Conservation (phyloP, 2,888 invertebrate species). For the Hydrotaea diabolus region DNA sequence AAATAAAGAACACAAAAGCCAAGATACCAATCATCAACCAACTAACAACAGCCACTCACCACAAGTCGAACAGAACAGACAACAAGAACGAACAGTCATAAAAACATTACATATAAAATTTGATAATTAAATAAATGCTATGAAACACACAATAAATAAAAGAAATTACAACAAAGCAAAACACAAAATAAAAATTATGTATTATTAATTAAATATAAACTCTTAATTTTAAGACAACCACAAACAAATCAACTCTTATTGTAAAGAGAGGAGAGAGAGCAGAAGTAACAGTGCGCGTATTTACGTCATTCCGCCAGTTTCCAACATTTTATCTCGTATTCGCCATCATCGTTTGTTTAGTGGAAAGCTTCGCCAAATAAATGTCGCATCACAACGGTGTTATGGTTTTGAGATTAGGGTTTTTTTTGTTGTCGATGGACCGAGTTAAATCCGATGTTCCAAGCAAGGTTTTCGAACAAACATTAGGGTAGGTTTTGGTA, state of each 20-base stretch:
- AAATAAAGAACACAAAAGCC: constrained; percentile 56
- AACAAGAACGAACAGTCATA: constrained; percentile 56
- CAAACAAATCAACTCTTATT: constrained; percentile 71
- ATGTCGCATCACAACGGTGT: too few relatives aligned
- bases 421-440: too few relatives aligned
- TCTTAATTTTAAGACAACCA: constrained; percentile 70
- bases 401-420: too few relatives aligned
- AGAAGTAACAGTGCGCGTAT: constrained; percentile 13
- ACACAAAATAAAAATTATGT: constrained; percentile 47
- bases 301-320: background rate
- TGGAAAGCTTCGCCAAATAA: too few relatives aligned
- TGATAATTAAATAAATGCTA: constrained; percentile 62
- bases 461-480: background rate
- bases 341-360: background rate
- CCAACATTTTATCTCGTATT: constrained; percentile 46
- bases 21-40: constrained; percentile 36
- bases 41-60: constrained; percentile 38
- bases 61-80: constrained; percentile 48
- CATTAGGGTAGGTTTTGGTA: background rate
- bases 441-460: too few relatives aligned
- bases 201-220: constrained; percentile 64
- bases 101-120: constrained; percentile 56
- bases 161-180: constrained; percentile 62
- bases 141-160: constrained; percentile 66
- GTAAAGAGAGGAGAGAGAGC: constrained; percentile 66